A percentile compares a stretch with the other conserved stretches of the same genome.
These are phyloP conservation scores for Datnioides undecimradiatus DNA, from an alignment of 2,113 vertebrate genomes.

Conservation along the genomic window DNA sequence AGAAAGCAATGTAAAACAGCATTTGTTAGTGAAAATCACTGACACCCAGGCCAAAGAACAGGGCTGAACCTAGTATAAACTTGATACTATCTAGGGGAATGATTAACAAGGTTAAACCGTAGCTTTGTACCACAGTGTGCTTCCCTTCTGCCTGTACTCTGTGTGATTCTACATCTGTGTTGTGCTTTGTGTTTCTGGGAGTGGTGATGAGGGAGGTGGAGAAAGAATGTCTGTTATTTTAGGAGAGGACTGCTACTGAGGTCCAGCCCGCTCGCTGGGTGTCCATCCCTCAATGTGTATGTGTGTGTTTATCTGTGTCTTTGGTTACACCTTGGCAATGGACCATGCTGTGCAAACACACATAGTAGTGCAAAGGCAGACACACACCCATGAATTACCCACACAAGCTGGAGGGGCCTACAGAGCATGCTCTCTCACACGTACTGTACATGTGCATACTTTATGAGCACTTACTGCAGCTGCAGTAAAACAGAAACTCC, in stretches of 20 bases:
- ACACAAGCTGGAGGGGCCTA: not conserved
- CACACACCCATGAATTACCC: constrained; percentile 8
- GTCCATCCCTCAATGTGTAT: constrained; percentile 24
- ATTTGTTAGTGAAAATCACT: not conserved
- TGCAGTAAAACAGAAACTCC: not conserved
- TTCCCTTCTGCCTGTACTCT: not conserved
- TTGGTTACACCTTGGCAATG: constrained; percentile 48
- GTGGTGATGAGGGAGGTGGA: constrained; percentile 20
- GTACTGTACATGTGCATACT: constrained; percentile 17
- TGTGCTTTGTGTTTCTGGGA: constrained; percentile 41
- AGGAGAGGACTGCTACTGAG: constrained; percentile 24
- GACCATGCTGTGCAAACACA: constrained; percentile 26
- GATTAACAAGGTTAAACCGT: not conserved
- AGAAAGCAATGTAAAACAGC: not conserved
- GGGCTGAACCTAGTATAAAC: not conserved
- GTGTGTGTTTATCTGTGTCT: constrained; percentile 32
- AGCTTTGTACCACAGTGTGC: not conserved
- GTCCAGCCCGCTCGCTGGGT: constrained; percentile 22
- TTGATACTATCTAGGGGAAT: not conserved
- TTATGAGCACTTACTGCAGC: not conserved
- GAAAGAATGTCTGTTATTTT: constrained; percentile 50
- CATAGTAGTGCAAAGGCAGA: not conserved
- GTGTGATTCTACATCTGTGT: constrained; percentile 3
- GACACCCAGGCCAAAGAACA: not conserved
- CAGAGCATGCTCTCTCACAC: constrained; percentile 6